These are phyloP conservation scores for Neomorphus geoffroyi DNA, from an alignment of 2,797 vertebrate genomes.

Conservation along the genomic window DNA sequence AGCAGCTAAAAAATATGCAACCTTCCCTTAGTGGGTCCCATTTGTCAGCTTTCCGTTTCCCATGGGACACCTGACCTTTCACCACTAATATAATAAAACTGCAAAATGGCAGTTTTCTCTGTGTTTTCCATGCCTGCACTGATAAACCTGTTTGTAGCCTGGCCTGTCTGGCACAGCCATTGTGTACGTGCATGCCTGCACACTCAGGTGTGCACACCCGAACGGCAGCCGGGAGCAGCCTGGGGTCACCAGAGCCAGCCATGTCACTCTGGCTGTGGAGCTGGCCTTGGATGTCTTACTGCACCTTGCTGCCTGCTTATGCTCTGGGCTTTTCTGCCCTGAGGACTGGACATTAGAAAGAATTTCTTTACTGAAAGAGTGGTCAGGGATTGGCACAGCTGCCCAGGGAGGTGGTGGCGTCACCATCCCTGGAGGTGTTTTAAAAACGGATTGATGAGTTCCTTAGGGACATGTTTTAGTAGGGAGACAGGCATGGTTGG, in stretches of 20 bases:
- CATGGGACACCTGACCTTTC: not conserved
- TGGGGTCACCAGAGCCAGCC: accelerated
- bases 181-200: not conserved
- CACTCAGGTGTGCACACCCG: not conserved
- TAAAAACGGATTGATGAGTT: no score
- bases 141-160: not conserved
- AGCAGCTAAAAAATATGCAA: not conserved
- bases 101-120: not conserved
- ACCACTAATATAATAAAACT: not conserved
- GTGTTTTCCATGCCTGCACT: not conserved
- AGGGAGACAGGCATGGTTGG: no score
- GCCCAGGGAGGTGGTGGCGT: no score
- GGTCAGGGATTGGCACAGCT: no score
- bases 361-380: no score
- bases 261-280: not conserved
- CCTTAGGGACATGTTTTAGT: no score
- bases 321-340: not conserved
- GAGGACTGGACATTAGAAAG: no score
- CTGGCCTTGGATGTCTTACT: not conserved
- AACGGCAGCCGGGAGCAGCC: not conserved
- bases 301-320: not conserved
- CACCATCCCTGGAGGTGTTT: no score
- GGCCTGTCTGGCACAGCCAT: not conserved
- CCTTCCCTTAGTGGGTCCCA: not conserved
- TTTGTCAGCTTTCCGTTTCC: not conserved